phyloP scores from a whole-genome alignment of 2,797 vertebrate genomes.

The Lophotriccus pileatus region DNA sequence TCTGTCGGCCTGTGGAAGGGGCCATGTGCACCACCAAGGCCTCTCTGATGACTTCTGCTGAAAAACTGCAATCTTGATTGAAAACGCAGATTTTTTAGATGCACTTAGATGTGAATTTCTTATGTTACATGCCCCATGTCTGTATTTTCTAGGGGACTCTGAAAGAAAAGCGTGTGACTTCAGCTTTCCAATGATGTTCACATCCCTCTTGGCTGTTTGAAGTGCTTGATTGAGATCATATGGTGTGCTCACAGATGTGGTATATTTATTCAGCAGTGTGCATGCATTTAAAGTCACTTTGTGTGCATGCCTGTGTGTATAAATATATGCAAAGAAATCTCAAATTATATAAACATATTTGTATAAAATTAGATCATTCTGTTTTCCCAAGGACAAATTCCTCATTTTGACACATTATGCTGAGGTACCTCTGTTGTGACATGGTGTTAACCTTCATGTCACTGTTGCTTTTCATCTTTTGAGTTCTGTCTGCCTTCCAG shows the following conservation, averaged over 20 bases:
- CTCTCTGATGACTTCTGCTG: not conserved
- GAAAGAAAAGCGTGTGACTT: accelerated
- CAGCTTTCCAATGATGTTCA: not conserved
- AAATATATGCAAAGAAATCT: not conserved
- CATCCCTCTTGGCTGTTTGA: not conserved
- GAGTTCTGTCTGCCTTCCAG: not conserved
- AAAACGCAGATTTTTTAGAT: not conserved
- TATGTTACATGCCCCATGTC: accelerated
- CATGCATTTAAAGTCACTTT: not conserved
- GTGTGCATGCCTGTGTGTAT: not conserved
- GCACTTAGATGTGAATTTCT: not conserved
- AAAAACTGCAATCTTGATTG: not conserved
- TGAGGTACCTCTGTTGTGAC: constrained; percentile 27
- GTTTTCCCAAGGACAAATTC: not conserved
- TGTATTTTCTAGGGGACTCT: not conserved
- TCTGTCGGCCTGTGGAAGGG: not conserved
- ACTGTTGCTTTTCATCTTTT: constrained; percentile 1
- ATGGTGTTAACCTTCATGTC: constrained; percentile 31
- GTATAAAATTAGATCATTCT: not conserved
- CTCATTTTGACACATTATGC: constrained; percentile 15
- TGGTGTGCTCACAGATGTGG: not conserved
- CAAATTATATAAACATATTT: not conserved
- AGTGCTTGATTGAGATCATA: not conserved
- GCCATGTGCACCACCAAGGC: not conserved
- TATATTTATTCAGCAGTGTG: not conserved